These are phyloP conservation scores for Agrotis segetum DNA, from an alignment of 2,888 invertebrate genomes.

Conservation along the genomic window DNA sequence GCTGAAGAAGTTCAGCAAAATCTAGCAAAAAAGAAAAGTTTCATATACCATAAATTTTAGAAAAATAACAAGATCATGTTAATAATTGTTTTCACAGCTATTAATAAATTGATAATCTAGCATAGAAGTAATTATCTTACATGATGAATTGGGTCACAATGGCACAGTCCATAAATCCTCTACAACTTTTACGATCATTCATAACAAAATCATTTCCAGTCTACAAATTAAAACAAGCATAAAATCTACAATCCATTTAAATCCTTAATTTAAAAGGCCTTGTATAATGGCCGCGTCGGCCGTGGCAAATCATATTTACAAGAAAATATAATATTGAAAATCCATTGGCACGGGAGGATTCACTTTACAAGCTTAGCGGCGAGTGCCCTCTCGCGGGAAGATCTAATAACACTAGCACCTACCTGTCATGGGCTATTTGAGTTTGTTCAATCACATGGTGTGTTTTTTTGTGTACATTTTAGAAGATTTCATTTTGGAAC, in stretches of 20 bases:
- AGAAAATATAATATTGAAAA: conserved; percentile 67
- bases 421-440: conserved; percentile 22
- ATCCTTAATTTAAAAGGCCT: conserved; percentile 39
- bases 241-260: conserved; percentile 28
- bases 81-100: background rate
- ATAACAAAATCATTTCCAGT: conserved; percentile 21
- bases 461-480: conserved; percentile 15
- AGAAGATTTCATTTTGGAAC: background rate
- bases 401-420: conserved; percentile 22
- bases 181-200: background rate
- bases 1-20: too few species aligned
- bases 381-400: conserved; percentile 35
- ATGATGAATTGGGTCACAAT: background rate
- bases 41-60: too few species aligned
- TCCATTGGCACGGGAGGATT: conserved; percentile 58
- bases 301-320: conserved; percentile 63
- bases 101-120: background rate
- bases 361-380: conserved; percentile 43
- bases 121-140: background rate
- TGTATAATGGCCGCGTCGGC: conserved; percentile 35
- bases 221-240: conserved; percentile 30
- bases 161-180: background rate
- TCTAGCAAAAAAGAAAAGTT: too few species aligned
- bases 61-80: background rate
- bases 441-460: conserved; percentile 38